Evolutionary conservation across 2,888 invertebrate genomes (phyloP).

Genomic region (Drymonia ruficornis): DNA sequence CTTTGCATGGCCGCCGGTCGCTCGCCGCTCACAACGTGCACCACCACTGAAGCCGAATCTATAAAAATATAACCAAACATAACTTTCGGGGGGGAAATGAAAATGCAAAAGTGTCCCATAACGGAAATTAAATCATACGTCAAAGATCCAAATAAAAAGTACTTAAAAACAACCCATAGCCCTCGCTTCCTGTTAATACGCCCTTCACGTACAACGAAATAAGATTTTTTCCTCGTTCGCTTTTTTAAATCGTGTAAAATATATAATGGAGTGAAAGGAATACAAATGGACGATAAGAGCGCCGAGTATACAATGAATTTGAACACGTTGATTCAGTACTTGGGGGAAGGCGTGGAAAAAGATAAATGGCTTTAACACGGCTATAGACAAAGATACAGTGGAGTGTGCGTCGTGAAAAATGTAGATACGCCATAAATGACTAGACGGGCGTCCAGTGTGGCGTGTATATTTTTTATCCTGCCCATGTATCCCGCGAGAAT

Average conservation of each 20-base stretch:
- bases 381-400: constrained; percentile 54
- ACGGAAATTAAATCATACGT: constrained; percentile 45
- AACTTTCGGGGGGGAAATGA: constrained; percentile 30
- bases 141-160: constrained; percentile 36
- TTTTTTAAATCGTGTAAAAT: constrained; percentile 40
- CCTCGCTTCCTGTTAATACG: constrained; percentile 35
- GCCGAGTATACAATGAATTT: constrained; percentile 52
- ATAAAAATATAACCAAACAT: constrained; percentile 45
- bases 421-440: constrained; percentile 41
- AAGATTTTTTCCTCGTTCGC: constrained; percentile 33
- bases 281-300: constrained; percentile 58
- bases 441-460: constrained; percentile 25
- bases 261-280: constrained; percentile 52
- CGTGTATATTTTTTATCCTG: constrained; percentile 32
- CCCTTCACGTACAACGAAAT: constrained; percentile 27
- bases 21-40: constrained; percentile 92
- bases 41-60: constrained; percentile 92
- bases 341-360: constrained; percentile 43
- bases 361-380: constrained; percentile 56
- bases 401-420: constrained; percentile 47
- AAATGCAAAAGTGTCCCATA: constrained; percentile 33
- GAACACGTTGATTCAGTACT: constrained; percentile 56
- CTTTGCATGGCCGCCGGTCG: constrained; percentile 87
- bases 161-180: constrained; percentile 28
- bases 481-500: constrained; percentile 17